These are phyloP conservation scores for Branchellion lobata DNA, from an alignment of 2,888 invertebrate species.

Conservation along the genomic window DNA sequence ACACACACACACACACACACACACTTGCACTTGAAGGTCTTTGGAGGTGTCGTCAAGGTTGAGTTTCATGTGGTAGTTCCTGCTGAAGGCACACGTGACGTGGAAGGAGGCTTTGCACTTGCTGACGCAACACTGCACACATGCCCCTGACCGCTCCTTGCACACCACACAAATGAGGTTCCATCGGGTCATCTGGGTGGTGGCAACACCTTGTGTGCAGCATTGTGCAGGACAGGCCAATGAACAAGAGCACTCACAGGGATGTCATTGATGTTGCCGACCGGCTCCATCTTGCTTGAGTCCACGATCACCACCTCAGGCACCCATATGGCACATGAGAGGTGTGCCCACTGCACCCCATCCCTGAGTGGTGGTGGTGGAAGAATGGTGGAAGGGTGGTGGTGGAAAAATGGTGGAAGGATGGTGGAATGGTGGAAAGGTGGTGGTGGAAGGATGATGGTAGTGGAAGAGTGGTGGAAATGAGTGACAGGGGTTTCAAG, in stretches of 20 bases:
- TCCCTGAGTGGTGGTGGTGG: constrained; percentile 64
- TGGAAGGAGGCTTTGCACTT: constrained; percentile 97
- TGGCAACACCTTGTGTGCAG: no score
- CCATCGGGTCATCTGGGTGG: constrained; percentile 68
- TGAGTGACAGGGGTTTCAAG: no score
- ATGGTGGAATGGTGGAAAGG: background rate
- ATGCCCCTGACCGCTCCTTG: constrained; percentile 85
- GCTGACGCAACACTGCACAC: constrained; percentile 96
- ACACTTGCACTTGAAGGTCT: constrained; percentile 29
- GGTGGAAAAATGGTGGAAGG: background rate
- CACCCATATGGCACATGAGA: constrained; percentile 76
- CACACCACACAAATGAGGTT: constrained; percentile 90
- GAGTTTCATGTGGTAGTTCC: constrained; percentile 94
- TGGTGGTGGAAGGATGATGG: no score
- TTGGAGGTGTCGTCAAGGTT: constrained; percentile 73
- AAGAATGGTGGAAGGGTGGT: background rate
- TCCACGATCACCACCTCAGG: constrained; percentile 82
- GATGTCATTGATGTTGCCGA: constrained; percentile 94
- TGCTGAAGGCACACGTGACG: constrained; percentile 96
- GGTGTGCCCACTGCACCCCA: constrained; percentile 95
- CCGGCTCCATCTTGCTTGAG: constrained; percentile 97
- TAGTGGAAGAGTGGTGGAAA: background rate
- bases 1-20: constrained; percentile 24
- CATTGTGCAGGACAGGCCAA: no score
- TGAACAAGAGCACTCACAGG: constrained; percentile 69